These are phyloP conservation scores for Gallinago nigripennis DNA, from an alignment of 2,797 vertebrate species.

Conservation along the genomic window DNA sequence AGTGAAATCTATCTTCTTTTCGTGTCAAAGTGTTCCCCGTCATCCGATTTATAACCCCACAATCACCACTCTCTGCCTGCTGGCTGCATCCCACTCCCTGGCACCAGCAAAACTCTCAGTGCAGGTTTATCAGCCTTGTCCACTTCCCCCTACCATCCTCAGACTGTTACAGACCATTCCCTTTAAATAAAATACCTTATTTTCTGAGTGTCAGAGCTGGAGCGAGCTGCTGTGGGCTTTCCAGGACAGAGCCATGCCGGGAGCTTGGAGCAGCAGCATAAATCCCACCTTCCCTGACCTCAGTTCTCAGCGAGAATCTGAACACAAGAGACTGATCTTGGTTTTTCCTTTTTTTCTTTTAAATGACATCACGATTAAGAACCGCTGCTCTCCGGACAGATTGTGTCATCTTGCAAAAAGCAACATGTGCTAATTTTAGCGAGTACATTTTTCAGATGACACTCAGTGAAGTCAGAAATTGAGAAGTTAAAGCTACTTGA, in stretches of 20 bases:
- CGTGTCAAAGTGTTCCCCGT: too few species aligned
- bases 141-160: rapidly evolving
- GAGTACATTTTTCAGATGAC: not conserved
- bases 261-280: not conserved
- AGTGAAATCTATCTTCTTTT: too few species aligned
- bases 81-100: not conserved
- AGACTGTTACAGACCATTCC: not conserved
- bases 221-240: not conserved
- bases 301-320: not conserved
- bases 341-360: not conserved
- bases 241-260: not conserved
- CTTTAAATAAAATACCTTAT: rapidly evolving
- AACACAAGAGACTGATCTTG: not conserved
- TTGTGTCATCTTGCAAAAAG: not conserved
- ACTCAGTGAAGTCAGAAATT: not conserved
- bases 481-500: not conserved
- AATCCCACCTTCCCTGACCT: not conserved
- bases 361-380: not conserved
- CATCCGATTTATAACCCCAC: too few species aligned
- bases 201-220: not conserved
- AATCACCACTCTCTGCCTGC: not conserved
- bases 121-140: rapidly evolving
- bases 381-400: not conserved
- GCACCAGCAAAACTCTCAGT: not conserved
- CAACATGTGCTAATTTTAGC: not conserved